A percentile compares a stretch with the other conserved stretches of the same genome.
Evolutionary conservation across 2,888 invertebrate species (phyloP).

Genomic region (Tillus elongatus): DNA sequence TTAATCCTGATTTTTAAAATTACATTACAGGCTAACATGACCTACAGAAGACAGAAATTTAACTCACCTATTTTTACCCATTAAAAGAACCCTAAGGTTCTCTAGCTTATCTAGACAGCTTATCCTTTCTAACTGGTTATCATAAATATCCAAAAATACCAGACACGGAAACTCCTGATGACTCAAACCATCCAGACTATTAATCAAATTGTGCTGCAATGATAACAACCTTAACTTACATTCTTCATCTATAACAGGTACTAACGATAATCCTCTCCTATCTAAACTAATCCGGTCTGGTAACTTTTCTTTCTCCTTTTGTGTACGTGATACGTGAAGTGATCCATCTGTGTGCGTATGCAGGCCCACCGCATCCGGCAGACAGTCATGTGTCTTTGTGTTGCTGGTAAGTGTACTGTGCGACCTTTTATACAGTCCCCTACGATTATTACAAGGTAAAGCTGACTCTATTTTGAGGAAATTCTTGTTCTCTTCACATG

Average conservation of each 20-base stretch:
- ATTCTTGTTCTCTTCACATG: conserved; percentile 22
- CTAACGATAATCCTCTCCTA: conserved; percentile 69
- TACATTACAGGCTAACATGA: not conserved
- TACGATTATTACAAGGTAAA: conserved; percentile 29
- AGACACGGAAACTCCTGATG: conserved; percentile 55
- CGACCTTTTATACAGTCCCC: conserved; percentile 40
- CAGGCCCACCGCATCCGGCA: conserved; percentile 38
- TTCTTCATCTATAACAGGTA: conserved; percentile 76
- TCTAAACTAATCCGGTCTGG: conserved; percentile 86
- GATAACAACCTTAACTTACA: conserved; percentile 74
- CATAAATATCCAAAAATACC: conserved; percentile 88
- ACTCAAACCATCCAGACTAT: conserved; percentile 56
- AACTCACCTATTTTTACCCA: conserved; percentile 83
- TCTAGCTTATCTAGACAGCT: conserved; percentile 67
- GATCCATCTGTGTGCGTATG: conserved; percentile 57
- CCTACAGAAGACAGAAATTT: too few species aligned
- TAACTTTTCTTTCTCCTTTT: conserved; percentile 70
- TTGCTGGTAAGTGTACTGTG: conserved; percentile 43
- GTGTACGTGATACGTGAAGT: conserved; percentile 59
- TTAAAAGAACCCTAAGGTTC: conserved; percentile 72
- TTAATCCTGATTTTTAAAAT: conserved; percentile 50
- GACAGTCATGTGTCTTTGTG: conserved; percentile 24
- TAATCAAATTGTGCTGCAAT: conserved; percentile 85
- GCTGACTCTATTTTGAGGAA: conserved; percentile 38
- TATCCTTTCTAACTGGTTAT: conserved; percentile 87